Evolutionary conservation across 2,888 invertebrate genomes (phyloP).

Genomic region (Sinotaia quadrata): DNA sequence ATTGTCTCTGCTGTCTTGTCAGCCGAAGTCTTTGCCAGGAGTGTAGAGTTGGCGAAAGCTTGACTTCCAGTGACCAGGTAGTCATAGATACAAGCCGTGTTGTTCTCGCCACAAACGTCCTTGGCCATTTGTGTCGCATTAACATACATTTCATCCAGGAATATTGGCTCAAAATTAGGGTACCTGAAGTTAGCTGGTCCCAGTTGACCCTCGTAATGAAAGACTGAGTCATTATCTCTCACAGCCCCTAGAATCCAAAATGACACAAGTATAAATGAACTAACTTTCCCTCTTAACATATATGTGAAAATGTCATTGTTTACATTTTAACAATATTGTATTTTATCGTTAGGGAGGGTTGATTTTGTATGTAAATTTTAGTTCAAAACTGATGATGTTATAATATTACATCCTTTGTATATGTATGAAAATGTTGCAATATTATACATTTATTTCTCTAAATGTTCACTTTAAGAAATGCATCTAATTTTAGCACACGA

Average conservation of each 20-base stretch:
- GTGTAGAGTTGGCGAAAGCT: conserved; percentile 33
- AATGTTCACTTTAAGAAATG: too few species aligned
- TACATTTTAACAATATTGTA: too few species aligned
- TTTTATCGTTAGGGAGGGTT: too few species aligned
- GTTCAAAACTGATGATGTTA: too few species aligned
- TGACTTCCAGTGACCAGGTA: conserved; percentile 35
- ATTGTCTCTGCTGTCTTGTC: not conserved
- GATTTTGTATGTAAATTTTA: too few species aligned
- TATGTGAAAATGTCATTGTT: too few species aligned
- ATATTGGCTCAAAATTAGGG: conserved; percentile 35
- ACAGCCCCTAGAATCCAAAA: conserved; percentile 42
- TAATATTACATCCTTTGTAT: too few species aligned
- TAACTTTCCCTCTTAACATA: too few species aligned
- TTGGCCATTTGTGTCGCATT: conserved; percentile 19
- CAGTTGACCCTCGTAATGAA: conserved; percentile 29
- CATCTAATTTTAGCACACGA: too few species aligned
- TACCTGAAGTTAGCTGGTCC: conserved; percentile 26
- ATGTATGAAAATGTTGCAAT: too few species aligned
- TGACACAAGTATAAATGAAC: too few species aligned
- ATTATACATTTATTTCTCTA: too few species aligned
- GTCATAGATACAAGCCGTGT: conserved; percentile 45
- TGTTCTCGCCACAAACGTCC: conserved; percentile 33
- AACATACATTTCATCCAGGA: conserved; percentile 34
- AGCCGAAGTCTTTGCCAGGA: not conserved
- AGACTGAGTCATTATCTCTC: conserved; percentile 25